Evolutionary conservation across 2,797 vertebrate genomes (phyloP).

Genomic region (Crenichthys baileyi): DNA sequence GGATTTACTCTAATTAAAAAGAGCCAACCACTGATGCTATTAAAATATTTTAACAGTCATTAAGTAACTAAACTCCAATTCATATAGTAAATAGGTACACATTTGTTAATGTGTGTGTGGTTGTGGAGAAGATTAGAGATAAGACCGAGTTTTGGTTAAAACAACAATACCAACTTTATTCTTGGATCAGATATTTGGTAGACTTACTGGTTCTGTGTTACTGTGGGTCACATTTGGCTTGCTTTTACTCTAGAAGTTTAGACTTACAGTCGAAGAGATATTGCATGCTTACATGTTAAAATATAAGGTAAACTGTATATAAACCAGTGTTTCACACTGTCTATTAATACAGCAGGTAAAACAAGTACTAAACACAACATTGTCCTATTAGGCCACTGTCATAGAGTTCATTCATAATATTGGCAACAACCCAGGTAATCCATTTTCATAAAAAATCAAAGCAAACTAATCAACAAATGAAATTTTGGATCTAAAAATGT

Average conservation of each 20-base stretch:
- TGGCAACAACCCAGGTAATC: background rate
- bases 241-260: background rate
- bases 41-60: background rate
- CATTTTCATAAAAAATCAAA: background rate
- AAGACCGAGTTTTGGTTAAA: background rate
- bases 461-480: background rate
- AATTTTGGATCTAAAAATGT: too few species aligned
- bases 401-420: too few species aligned
- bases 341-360: background rate
- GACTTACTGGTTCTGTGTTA: background rate
- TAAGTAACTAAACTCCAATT: background rate
- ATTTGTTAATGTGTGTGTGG: background rate
- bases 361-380: background rate
- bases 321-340: background rate
- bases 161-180: background rate
- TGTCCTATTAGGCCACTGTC: background rate
- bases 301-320: background rate
- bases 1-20: background rate
- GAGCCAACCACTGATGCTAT: background rate
- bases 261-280: background rate
- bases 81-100: background rate
- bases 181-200: background rate
- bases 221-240: background rate
- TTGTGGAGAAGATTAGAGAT: background rate
- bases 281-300: background rate